A percentile compares a stretch with the other conserved stretches of the same genome.
Conservation (phyloP, 2,888 invertebrate species). For the Clusia tigrina region DNA sequence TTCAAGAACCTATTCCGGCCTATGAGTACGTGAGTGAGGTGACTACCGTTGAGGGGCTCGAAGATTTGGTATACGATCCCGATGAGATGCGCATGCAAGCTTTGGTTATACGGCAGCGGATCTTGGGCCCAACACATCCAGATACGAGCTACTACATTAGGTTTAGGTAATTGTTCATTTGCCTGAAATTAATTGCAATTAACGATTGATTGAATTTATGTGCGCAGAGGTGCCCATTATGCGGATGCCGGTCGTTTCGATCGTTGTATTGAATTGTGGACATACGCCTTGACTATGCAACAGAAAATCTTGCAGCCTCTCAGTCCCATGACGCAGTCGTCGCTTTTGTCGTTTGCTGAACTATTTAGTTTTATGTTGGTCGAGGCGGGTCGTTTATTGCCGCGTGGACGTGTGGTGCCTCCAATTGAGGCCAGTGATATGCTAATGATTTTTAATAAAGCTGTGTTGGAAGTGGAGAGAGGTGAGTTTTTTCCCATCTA, state of each 20-base stretch:
- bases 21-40: slow-evolving; percentile 91
- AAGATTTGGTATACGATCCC: slow-evolving; percentile 89
- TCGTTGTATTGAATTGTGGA: slow-evolving; percentile 93
- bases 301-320: slow-evolving; percentile 91
- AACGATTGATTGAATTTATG: slow-evolving; percentile 10
- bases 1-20: slow-evolving; percentile 79
- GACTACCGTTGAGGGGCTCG: slow-evolving; percentile 77
- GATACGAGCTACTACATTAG: slow-evolving; percentile 97
- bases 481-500: slow-evolving; percentile 47
- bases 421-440: slow-evolving; percentile 84
- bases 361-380: slow-evolving; percentile 94
- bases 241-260: slow-evolving; percentile 94
- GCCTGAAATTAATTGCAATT: neutral
- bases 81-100: slow-evolving; percentile 98
- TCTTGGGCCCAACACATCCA: slow-evolving; percentile 91
- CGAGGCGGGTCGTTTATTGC: slow-evolving; percentile 77
- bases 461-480: slow-evolving; percentile 77
- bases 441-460: slow-evolving; percentile 82
- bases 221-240: slow-evolving; percentile 89
- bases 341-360: slow-evolving; percentile 93
- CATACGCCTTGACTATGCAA: slow-evolving; percentile 96
- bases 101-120: slow-evolving; percentile 88
- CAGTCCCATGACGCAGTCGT: slow-evolving; percentile 94
- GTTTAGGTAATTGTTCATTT: slow-evolving; percentile 67
- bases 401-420: slow-evolving; percentile 77